Evolutionary conservation across 2,888 invertebrate genomes (phyloP).

Genomic region (Adela reaumurella): DNA sequence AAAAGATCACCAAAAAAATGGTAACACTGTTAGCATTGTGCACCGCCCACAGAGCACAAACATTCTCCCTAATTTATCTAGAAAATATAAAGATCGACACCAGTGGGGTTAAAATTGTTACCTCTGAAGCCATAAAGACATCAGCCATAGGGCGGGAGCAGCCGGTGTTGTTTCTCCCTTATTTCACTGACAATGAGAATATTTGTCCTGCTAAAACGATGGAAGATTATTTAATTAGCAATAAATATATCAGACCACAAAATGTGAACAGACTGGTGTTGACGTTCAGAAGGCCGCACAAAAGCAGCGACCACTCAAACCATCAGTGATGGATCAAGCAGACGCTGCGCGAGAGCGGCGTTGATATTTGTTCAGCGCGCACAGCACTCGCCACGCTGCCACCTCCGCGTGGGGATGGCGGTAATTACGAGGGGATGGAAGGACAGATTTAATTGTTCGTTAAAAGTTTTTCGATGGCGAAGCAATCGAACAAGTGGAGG

Average conservation of each 20-base stretch:
- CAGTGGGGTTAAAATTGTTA: slow-evolving; percentile 4
- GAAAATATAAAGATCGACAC: slow-evolving; percentile 6
- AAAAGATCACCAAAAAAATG: slow-evolving; percentile 5
- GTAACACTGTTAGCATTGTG: slow-evolving; percentile 7
- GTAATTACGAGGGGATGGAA: no score
- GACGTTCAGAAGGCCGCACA: not conserved
- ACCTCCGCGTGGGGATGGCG: no score
- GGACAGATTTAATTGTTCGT: no score
- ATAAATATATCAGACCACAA: not conserved
- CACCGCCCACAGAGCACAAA: slow-evolving; percentile 10
- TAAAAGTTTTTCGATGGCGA: no score
- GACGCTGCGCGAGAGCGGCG: not conserved
- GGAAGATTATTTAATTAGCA: not conserved
- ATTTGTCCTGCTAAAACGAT: slow-evolving; percentile 6
- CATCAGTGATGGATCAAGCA: slow-evolving; percentile 2
- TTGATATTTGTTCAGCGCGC: not conserved
- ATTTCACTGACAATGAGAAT: not conserved
- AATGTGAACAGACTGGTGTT: not conserved
- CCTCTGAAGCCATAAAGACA: slow-evolving; percentile 10
- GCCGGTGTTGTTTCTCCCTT: slow-evolving; percentile 5
- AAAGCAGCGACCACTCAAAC: not conserved
- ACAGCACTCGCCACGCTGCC: slow-evolving; percentile 1
- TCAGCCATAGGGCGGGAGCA: slow-evolving; percentile 7
- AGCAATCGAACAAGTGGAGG: no score
- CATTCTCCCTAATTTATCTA: slow-evolving; percentile 9